Evolutionary conservation across 2,113 vertebrate species (phyloP), one percentile per base, ranked within the genome.

Genomic region (Hydropotes inermis): DNA sequence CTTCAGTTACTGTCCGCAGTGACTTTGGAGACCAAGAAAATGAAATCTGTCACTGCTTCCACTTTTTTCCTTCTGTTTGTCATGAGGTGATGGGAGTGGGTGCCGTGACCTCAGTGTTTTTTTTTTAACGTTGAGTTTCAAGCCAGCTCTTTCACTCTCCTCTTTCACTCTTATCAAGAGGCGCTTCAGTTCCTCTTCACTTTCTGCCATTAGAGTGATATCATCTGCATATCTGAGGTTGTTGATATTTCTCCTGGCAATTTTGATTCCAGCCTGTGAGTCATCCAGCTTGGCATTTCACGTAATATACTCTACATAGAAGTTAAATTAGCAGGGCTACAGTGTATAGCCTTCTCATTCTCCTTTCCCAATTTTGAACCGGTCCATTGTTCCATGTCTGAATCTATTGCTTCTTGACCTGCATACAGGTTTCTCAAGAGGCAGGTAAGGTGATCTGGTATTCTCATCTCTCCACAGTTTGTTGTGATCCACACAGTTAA

Each of bases 241-340:
- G 36, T 76, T 39, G 39, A 27, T 76, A 43, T 43, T 70, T 79
- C 15, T 47, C 27, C 76, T 17, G 25, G 76, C 7, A 10, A 3
- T 79, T 45, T 79, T 76, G 70, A 76, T 76, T 76, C 39, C 39
- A 43, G 70, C 70, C 27, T 76, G 70, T 76, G 70, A 43, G 36
- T 27, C 23, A 76, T 76, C 36, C 70, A 76, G 70, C 23, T 43
- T 76, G 70, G 39, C 70, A 43, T 43, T 76, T 76, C 23, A 43
- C 36, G 25, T 43, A 27, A 1, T 39, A 7, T 76, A 43, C 70
- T 76, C 70, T 43, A 36, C 36, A 43, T 43, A 27, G 36, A 76
- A 76, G 23, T 76, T 43, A 76, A 76, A 76, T 76, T 27, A 43
- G 23, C 0, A 1, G 12, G 70, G 0, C 0, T 12, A 43, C 23